phyloP scores from a whole-genome alignment of 2,888 invertebrate genomes.

The Watsonalla binaria region DNA sequence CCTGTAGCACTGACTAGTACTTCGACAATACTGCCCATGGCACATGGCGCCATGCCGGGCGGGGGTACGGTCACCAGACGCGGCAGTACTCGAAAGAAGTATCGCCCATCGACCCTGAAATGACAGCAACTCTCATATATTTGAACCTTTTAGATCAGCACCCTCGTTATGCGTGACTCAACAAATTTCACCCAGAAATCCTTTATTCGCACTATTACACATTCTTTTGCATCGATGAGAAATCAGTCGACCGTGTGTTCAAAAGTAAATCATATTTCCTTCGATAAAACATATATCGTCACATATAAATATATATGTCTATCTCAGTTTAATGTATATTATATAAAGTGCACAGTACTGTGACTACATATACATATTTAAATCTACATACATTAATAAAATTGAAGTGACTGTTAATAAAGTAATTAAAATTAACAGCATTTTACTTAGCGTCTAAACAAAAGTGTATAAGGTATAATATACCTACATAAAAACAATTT shows the following conservation, averaged over 20 bases:
- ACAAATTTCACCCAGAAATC: neutral
- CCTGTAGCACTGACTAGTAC: slow-evolving; percentile 93
- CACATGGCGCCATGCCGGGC: slow-evolving; percentile 97
- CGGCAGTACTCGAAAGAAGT: slow-evolving; percentile 93
- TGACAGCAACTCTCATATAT: slow-evolving; percentile 2
- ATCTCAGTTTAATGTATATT: neutral
- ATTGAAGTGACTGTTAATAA: too few relatives aligned
- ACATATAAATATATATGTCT: neutral
- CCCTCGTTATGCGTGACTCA: neutral
- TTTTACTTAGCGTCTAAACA: too few relatives aligned
- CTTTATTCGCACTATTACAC: slow-evolving; percentile 3
- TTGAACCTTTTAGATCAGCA: slow-evolving; percentile 2
- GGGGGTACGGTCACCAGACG: slow-evolving; percentile 91
- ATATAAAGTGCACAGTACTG: too few relatives aligned
- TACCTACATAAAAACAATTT: too few relatives aligned
- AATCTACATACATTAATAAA: too few relatives aligned
- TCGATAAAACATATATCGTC: neutral
- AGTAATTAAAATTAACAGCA: too few relatives aligned
- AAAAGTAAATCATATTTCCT: neutral
- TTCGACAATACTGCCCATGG: slow-evolving; percentile 96
- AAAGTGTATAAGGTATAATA: too few relatives aligned
- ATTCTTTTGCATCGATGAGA: neutral
- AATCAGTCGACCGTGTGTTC: neutral
- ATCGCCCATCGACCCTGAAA: slow-evolving; percentile 77
- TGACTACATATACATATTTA: too few relatives aligned